phyloP scores from a whole-genome alignment of 1,140 invertebrate species.

The Gonatopus flavifemur region DNA sequence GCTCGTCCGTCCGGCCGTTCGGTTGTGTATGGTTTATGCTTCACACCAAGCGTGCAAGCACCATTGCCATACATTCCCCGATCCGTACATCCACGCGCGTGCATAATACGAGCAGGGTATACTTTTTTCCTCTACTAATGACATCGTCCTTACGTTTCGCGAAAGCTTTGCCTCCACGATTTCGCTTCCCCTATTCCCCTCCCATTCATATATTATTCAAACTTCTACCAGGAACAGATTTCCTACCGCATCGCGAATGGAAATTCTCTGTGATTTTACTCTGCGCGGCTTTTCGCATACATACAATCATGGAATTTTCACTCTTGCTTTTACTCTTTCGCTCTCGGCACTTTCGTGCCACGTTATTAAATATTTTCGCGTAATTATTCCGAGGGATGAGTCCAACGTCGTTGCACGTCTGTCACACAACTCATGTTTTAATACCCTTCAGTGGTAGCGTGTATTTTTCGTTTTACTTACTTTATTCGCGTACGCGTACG shows the following conservation, averaged over 20 bases:
- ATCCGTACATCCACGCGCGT: conserved; percentile 4
- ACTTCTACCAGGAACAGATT: conserved; percentile 16
- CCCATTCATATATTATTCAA: too few species aligned
- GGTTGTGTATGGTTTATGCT: conserved; percentile 54
- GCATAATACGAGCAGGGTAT: conserved; percentile 21
- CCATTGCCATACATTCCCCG: not conserved
- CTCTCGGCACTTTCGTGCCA: not conserved
- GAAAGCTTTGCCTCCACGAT: conserved; percentile 22
- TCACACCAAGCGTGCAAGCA: conserved; percentile 46
- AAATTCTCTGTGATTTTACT: not conserved
- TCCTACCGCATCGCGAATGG: conserved; percentile 17
- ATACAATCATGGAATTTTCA: too few species aligned
- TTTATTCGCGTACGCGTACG: too few species aligned
- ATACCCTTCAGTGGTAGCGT: too few species aligned
- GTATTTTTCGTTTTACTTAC: too few species aligned
- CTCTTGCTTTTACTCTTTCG: too few species aligned
- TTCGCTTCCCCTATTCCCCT: conserved; percentile 18
- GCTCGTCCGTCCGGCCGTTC: conserved; percentile 35
- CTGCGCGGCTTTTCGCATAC: too few species aligned
- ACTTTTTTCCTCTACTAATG: conserved; percentile 30
- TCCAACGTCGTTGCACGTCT: too few species aligned
- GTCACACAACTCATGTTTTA: too few species aligned
- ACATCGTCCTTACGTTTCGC: conserved; percentile 7
- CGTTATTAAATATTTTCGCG: conserved; percentile 21
- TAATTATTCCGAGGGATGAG: conserved; percentile 29